Evolutionary conservation across 2,888 invertebrate genomes (phyloP), one percentile per base, ranked within the genome.

Genomic region (Lepidocyrtinus sp.): DNA sequence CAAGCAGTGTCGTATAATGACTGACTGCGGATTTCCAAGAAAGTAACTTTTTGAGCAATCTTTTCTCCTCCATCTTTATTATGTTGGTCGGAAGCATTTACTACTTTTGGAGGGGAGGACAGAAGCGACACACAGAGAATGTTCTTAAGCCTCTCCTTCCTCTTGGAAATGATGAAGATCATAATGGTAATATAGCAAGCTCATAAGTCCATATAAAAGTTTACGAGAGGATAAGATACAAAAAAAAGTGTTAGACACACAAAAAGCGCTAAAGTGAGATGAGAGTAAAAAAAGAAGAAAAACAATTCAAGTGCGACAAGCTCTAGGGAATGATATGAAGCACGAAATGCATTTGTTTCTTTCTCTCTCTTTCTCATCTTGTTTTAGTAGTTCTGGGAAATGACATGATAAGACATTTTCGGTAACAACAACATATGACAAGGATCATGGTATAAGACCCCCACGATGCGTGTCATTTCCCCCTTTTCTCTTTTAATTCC

Each of bases 381-480:
- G 27, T 75, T 62, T 24, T 61, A n/a, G 17, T 9, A 24, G 22
- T 71, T 59, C 15, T 65, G 7, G 45, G 75, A 68, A 75, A 75
- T 75, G 75, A 69, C 75, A 75, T 69, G 75, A 75, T 75, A 69
- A 75, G 75, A 69, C 75, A 75, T 75, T 75, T 75, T 69, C 26
- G 69, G 75, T 75, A 75, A 75, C 75, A 75, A 75, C 75, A 75
- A 75, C 75, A 75, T 75, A 75, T 75, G 75, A 75, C 75, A 75
- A 75, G 75, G 75, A 75, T 75, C 75, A 75, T 69, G 75, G 75
- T 75, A 61, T 75, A 75, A 75, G 75, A 75, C 75, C 75, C 75
- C 75, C 75, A 26, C 69, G 75, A 75, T 75, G 75, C 75, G 75
- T 75, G 75, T 75, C 75, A 75, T 75, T 75, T 75, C 50, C 68